Evolutionary conservation across 2,888 invertebrate species (phyloP), one percentile per base, ranked within the genome.

Genomic region (Drosophila algonquin): DNA sequence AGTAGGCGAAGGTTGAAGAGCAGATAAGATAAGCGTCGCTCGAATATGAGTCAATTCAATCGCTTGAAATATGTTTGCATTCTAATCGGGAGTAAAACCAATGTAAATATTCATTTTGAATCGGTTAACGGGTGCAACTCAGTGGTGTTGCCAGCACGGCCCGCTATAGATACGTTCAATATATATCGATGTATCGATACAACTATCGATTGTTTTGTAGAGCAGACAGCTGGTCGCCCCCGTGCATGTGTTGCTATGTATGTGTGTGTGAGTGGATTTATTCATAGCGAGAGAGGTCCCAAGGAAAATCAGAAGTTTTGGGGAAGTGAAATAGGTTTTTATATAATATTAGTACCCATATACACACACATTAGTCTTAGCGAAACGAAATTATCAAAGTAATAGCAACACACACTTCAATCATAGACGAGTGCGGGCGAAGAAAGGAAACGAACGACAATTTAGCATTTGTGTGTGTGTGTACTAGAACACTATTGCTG

Each of bases 171-270:
- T 45, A 12, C 2, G 30, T 12, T 46, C 12, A 27, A 8, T n/a
- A 6, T 0, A n/a, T 56, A 46, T 46, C 30, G 55, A 46, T 58
- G 7, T 14, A 40, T 40, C 27, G 52, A 52, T 35, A 16, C 16
- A n/a, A 1, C 35, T 58, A 50, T 21, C 58, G 32, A 35, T 12
- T 51, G 27, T n/a, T 51, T n/a, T 9, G 50, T n/a, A n/a, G 30
- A 56, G 58, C 56, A 58, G 57, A 63, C 81, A 81, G 81, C 81
- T 81, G 81, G 85, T 85, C 51, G 59, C 27, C 35, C 47, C 46
- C 51, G 48, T 71, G 70, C 70, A 62, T 76, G 63, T 80, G 68
- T 40, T 40, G 40, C 40, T n/a, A n/a, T 73, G 59, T 32, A 30
- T 53, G 68, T 54, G 67, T 73, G 56, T 75, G 62, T 84, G 68